phyloP scores from a whole-genome alignment of 2,113 vertebrate genomes.

The Shinisaurus crocodilurus region DNA sequence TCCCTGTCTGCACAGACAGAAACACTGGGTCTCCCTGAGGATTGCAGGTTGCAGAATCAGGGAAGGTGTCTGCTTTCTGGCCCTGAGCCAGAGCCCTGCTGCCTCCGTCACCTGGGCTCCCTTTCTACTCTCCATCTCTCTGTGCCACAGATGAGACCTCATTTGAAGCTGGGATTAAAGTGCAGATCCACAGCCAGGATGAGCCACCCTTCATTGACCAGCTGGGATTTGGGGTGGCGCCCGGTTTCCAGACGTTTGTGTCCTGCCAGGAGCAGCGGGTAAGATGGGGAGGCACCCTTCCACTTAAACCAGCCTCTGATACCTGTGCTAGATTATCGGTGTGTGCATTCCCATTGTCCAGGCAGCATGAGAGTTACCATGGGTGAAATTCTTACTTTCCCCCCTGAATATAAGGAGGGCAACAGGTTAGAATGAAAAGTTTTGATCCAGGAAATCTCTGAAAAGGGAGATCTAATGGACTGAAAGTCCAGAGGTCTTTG shows the following conservation, averaged over 20 bases:
- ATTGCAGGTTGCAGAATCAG: neutral
- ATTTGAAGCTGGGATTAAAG: slow-evolving; percentile 98
- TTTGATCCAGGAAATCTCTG: neutral
- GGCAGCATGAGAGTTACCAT: neutral
- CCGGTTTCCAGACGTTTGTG: slow-evolving; percentile 98
- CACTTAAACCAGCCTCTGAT: neutral
- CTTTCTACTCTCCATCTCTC: slow-evolving; percentile 5
- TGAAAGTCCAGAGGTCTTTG: neutral
- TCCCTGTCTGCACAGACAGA: neutral
- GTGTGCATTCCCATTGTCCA: neutral
- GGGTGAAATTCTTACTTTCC: neutral
- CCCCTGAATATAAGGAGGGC: neutral
- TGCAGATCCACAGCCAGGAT: slow-evolving; percentile 98
- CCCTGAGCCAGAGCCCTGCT: neutral
- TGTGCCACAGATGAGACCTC: slow-evolving; percentile 91
- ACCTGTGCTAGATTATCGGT: neutral
- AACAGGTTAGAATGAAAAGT: neutral
- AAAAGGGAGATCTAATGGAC: neutral
- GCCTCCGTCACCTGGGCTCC: neutral
- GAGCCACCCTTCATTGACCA: slow-evolving; percentile 98
- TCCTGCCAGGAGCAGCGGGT: slow-evolving; percentile 99
- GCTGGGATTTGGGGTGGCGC: slow-evolving; percentile 96
- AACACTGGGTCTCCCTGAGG: neutral
- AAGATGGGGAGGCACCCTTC: slow-evolving; percentile 46
- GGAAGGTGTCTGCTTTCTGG: neutral